These are phyloP conservation scores for Bryconaethiops microstoma DNA, from an alignment of 2,797 vertebrate species.

Conservation along the genomic window DNA sequence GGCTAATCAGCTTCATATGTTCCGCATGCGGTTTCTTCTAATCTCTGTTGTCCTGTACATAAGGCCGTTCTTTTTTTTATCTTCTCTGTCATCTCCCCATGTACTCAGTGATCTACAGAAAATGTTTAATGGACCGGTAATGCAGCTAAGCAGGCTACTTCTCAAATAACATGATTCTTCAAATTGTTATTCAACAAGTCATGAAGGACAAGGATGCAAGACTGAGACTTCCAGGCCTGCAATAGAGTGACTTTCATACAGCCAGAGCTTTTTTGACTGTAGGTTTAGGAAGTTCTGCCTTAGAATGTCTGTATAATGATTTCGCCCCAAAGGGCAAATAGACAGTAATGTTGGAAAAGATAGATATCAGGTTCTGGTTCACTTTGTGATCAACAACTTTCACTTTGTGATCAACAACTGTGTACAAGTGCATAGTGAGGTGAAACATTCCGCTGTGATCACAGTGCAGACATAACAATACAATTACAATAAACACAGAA, in stretches of 20 bases:
- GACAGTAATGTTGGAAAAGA: background rate
- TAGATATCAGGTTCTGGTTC: no score
- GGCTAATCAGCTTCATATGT: conserved; percentile 8
- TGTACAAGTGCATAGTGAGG: no score
- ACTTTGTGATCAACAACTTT: no score
- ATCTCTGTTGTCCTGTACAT: background rate
- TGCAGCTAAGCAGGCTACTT: no score
- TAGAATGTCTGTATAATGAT: background rate
- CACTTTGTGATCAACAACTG: no score
- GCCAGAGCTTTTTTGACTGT: no score
- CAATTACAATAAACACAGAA: no score
- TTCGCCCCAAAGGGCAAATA: background rate
- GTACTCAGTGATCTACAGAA: no score
- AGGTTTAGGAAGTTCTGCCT: background rate
- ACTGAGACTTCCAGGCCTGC: background rate
- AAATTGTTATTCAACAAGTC: background rate
- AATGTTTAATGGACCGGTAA: no score
- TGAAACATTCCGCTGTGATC: no score
- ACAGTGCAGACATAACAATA: no score
- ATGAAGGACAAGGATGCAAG: background rate
- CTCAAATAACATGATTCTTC: background rate
- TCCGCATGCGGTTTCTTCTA: background rate
- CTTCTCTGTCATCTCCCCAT: background rate
- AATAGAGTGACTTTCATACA: background rate
- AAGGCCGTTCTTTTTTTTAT: background rate